Base-by-base conservation (phyloP, 2,888 invertebrate species). In the Physocephala rufipes region DNA sequence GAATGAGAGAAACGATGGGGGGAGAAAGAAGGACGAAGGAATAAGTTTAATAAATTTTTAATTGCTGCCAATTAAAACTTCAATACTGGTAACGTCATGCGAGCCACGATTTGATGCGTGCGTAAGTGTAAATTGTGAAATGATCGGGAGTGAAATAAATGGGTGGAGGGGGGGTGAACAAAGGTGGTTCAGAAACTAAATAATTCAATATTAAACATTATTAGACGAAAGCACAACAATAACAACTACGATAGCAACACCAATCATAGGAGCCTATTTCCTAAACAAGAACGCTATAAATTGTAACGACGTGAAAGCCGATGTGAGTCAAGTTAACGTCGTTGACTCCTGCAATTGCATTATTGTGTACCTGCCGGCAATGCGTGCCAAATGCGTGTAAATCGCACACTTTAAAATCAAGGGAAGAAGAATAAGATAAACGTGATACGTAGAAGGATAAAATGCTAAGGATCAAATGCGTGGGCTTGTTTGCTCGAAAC, bases 61-160 rank as follows among this genome's bases (percentile, higher is more conserved):
- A 83, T 83, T 83, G 83, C 82, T 79, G 77, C 79, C 82, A 82
- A 83, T 83, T 83, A 82, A 82, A 83, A 75, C 74, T 74, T 74
- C 70, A 59, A 62, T 28, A 24, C 67, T 12, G n/a, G 55, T 49
- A 58, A 53, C 61, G 59, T 24, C 19, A 61, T 47, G 63, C 63
- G 47, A 69, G 69, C 59, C n/a, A n/a, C n/a, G n/a, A n/a, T n/a
- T 9, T 61, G 67, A 67, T 36, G 30, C 51, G 59, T 47, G 36
- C 30, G 67, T 36, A 30, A 26, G 12, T 19, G 21, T n/a, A n/a
- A n/a, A n/a, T n/a, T n/a, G n/a, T n/a, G n/a, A n/a, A n/a, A n/a
- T n/a, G n/a, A n/a, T n/a, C 12, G 43, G n/a, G 15, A 49, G 26
- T 21, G 15, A 43, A 63, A 30, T 4, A 51, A 21, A 51, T 9